phyloP scores from a whole-genome alignment of 2,888 invertebrate genomes.

The Drosophila nr. fundita region DNA sequence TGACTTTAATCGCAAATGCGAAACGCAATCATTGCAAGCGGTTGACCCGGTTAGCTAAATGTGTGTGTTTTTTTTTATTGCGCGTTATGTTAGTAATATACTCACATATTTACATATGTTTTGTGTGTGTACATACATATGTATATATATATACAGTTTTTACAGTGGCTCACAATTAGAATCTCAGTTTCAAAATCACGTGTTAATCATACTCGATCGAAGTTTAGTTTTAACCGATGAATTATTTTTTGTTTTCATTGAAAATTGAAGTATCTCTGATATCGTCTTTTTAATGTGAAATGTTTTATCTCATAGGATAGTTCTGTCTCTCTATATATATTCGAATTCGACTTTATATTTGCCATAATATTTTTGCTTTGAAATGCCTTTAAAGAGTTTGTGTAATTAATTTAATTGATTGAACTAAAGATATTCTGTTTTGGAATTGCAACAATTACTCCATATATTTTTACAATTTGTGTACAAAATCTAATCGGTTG shows the following conservation, averaged over 20 bases:
- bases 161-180: not conserved
- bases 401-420: not conserved
- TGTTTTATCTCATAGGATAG: not conserved
- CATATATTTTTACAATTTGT: not conserved
- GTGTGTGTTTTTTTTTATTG: constrained; percentile 18
- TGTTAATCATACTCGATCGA: not conserved
- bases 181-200: not conserved
- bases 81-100: constrained; percentile 8
- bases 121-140: not conserved
- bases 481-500: not conserved
- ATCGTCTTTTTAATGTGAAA: not conserved
- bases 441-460: not conserved
- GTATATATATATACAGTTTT: not conserved
- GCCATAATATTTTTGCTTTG: not conserved
- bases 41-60: constrained; percentile 60
- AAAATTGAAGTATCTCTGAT: not conserved
- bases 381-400: not conserved
- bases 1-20: constrained; percentile 47
- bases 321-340: not conserved
- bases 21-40: constrained; percentile 44
- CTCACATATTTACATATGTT: not conserved
- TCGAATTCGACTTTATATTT: not conserved
- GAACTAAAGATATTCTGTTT: not conserved
- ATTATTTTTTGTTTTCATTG: not conserved
- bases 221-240: not conserved